Percentiles rank a stretch among this genome's conserved stretches.
These are phyloP conservation scores for Clarias pachynema DNA, from an alignment of 2,797 vertebrate genomes.

Conservation along the genomic window DNA sequence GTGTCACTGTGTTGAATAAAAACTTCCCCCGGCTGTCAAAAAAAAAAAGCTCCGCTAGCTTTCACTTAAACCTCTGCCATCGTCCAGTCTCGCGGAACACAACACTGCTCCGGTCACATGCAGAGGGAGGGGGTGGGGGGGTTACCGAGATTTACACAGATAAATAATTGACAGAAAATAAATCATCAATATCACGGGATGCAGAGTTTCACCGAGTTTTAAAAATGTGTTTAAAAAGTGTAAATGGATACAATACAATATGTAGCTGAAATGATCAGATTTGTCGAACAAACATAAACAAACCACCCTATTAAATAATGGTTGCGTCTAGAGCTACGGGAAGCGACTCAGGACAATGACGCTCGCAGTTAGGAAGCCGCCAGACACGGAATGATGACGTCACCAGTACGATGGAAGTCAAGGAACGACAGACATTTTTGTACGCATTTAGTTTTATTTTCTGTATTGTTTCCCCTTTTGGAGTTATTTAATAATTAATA, in stretches of 20 bases:
- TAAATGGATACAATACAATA: not conserved
- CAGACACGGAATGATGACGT: slow-evolving; percentile 7
- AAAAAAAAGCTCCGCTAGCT: slow-evolving; percentile 71
- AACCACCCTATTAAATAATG: slow-evolving; percentile 50
- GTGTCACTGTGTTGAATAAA: slow-evolving; percentile 68
- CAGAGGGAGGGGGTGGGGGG: not conserved
- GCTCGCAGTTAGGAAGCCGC: not conserved
- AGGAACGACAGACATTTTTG: not conserved
- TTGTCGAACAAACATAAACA: not conserved
- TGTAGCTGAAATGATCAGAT: not conserved
- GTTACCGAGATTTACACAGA: not conserved
- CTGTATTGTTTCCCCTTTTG: too few species aligned
- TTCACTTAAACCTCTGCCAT: slow-evolving; percentile 75
- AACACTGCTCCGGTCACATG: not conserved
- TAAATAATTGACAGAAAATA: not conserved
- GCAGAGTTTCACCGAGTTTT: not conserved
- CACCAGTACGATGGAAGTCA: not conserved
- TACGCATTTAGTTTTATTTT: too few species aligned
- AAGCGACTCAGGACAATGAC: slow-evolving; percentile 54
- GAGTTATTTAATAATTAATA: too few species aligned
- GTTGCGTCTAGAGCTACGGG: slow-evolving; percentile 74
- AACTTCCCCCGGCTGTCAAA: slow-evolving; percentile 79
- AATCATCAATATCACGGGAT: not conserved
- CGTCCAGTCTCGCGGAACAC: slow-evolving; percentile 36
- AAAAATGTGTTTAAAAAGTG: rapidly evolving